Percentiles rank a stretch among this genome's conserved stretches.
Conservation (phyloP, 2,113 vertebrate species). For the Chaetodon trifascialis region DNA sequence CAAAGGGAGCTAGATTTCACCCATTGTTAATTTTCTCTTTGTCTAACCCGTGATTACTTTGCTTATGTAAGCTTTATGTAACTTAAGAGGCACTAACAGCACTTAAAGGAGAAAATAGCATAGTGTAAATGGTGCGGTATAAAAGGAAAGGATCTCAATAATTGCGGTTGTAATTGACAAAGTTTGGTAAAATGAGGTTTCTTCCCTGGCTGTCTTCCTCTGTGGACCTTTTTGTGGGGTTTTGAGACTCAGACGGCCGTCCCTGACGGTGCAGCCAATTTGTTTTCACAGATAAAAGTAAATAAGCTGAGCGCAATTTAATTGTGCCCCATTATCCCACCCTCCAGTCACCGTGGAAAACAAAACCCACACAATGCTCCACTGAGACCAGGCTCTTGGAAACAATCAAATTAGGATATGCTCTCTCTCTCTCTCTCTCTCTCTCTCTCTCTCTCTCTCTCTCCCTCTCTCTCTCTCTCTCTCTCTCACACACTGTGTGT, state of each 20-base stretch:
- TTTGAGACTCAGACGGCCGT: slow-evolving; percentile 44
- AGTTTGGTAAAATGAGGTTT: slow-evolving; percentile 69
- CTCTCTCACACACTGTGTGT: neutral
- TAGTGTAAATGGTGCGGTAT: slow-evolving; percentile 49
- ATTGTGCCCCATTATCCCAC: slow-evolving; percentile 81
- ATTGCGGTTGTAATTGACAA: slow-evolving; percentile 71
- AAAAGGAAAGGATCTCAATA: slow-evolving; percentile 52
- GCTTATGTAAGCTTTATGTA: slow-evolving; percentile 54
- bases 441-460: neutral
- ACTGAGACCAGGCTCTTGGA: slow-evolving; percentile 68
- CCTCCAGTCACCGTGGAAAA: slow-evolving; percentile 66
- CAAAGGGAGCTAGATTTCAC: slow-evolving; percentile 57
- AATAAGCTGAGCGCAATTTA: slow-evolving; percentile 80
- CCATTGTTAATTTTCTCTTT: slow-evolving; percentile 65
- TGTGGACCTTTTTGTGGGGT: slow-evolving; percentile 61
- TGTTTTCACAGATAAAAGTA: slow-evolving; percentile 81
- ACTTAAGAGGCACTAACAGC: slow-evolving; percentile 44
- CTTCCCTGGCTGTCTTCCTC: slow-evolving; percentile 47
- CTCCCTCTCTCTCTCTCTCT: slow-evolving; percentile 20
- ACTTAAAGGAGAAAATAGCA: slow-evolving; percentile 29
- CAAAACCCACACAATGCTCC: slow-evolving; percentile 73
- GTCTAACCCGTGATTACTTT: slow-evolving; percentile 46
- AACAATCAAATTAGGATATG: slow-evolving; percentile 67
- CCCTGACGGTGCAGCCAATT: slow-evolving; percentile 71
- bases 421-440: slow-evolving; percentile 19